Evolutionary conservation across 2,888 invertebrate species (phyloP), one percentile per base, ranked within the genome.

Genomic region (Eretmocerus hayati): DNA sequence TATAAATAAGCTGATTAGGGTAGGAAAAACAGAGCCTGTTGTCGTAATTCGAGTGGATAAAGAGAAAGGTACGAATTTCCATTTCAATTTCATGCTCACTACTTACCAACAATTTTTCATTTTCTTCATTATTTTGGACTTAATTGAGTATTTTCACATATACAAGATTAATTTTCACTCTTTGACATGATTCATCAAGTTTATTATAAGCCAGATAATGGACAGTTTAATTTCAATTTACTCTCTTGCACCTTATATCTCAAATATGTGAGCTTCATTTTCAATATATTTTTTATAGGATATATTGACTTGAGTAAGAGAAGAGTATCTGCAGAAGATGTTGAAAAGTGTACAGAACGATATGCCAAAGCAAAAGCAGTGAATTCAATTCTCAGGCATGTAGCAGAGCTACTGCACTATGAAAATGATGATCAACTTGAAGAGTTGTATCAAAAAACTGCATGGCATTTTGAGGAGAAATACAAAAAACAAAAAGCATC

Each of bases 261-360:
- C n/a, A n/a, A n/a, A n/a, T n/a, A n/a, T n/a, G n/a, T n/a, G n/a
- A n/a, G n/a, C n/a, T n/a, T n/a, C n/a, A n/a, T 35, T 35, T 35
- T 35, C 15, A 4, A 3, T 9, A 18, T 35, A n/a, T 32, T 11
- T n/a, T n/a, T 16, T 36, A 5, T 70, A 90, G 90, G 91, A 65
- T 99, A 99, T 73, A 99, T 99, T 72, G 99, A 99, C 81, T 81
- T 99, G 62, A 99, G 97, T 55, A 99, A 99, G 76, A 83, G 99
- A 71, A 84, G 99, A 74, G 99, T 99, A 2, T 96, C 96, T 1
- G 87, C 91, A 0, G 99, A 99, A 73, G 99, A 99, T 74, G 90
- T 97, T 50, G 89, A 93, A 63, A 94, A 94, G 72, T 99, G 99
- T 73, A 97, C 96, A 64, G 97, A 99, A 70, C 83, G 97, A 64